Evolutionary conservation across 2,888 invertebrate genomes (phyloP).

Genomic region (Cryptops parisi): DNA sequence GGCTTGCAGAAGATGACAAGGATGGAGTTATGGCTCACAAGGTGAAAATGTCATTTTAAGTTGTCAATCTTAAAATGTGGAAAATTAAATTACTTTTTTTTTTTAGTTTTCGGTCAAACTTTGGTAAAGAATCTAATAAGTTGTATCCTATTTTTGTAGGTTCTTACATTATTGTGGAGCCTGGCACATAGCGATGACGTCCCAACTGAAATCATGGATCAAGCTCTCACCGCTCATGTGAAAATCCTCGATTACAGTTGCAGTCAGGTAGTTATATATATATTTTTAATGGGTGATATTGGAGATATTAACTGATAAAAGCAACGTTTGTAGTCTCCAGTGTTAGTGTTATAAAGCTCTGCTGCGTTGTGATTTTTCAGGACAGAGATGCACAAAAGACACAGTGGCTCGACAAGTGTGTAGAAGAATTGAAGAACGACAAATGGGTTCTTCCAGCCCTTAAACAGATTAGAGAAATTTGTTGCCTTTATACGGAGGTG

Average conservation of each 20-base stretch:
- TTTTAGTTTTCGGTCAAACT: no score
- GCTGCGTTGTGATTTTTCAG: slow-evolving; percentile 25
- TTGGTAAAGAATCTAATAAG: neutral
- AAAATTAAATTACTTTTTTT: no score
- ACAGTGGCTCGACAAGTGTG: slow-evolving; percentile 87
- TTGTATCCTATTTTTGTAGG: slow-evolving; percentile 34
- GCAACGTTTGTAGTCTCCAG: no score
- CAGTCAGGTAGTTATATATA: slow-evolving; percentile 48
- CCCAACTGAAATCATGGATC: slow-evolving; percentile 93
- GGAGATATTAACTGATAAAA: neutral
- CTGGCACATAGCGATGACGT: slow-evolving; percentile 92
- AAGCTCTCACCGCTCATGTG: slow-evolving; percentile 84
- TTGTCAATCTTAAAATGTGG: no score
- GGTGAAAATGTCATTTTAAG: slow-evolving; percentile 35
- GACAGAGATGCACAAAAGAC: slow-evolving; percentile 93
- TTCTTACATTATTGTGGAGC: slow-evolving; percentile 89
- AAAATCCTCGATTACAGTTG: slow-evolving; percentile 97
- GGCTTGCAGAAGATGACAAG: slow-evolving; percentile 94
- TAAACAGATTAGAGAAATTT: slow-evolving; percentile 90
- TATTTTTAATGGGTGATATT: neutral
- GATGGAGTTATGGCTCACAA: slow-evolving; percentile 98
- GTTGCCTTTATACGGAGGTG: slow-evolving; percentile 68
- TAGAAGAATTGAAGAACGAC: slow-evolving; percentile 71
- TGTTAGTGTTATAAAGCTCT: neutral
- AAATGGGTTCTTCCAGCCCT: slow-evolving; percentile 85